phyloP scores from a whole-genome alignment of 2,888 invertebrate species.

The Agrochola litura region DNA sequence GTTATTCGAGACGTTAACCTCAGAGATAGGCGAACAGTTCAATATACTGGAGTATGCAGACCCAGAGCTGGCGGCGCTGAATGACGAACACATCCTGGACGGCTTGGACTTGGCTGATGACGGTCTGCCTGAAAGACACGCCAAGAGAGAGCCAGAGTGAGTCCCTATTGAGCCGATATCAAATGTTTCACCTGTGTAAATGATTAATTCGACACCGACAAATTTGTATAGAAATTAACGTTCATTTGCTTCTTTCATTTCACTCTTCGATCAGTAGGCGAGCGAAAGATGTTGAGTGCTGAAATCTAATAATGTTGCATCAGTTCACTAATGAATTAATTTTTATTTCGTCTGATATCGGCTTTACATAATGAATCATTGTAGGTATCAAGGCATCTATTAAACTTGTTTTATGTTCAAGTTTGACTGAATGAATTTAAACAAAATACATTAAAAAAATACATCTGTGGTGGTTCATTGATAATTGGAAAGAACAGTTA shows the following conservation, averaged over 20 bases:
- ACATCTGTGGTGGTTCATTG: neutral
- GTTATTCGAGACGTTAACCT: conserved; percentile 92
- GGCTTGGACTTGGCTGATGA: conserved; percentile 95
- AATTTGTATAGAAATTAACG: neutral
- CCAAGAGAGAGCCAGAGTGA: conserved; percentile 83
- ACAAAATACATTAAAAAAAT: neutral
- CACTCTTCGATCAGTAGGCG: neutral
- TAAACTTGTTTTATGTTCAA: neutral
- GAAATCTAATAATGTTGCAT: neutral
- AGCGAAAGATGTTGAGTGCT: neutral
- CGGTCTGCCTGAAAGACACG: conserved; percentile 92
- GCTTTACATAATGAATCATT: neutral
- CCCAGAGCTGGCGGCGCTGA: conserved; percentile 96
- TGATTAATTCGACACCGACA: neutral
- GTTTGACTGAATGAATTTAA: neutral
- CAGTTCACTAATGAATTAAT: neutral
- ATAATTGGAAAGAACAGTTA: neutral
- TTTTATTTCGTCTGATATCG: neutral
- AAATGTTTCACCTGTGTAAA: neutral
- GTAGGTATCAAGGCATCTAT: neutral
- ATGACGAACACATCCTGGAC: conserved; percentile 96
- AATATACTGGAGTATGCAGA: conserved; percentile 99
- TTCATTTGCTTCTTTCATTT: neutral
- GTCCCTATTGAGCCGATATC: conserved; percentile 57
- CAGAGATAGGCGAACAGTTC: conserved; percentile 98